Evolutionary conservation across 1,140 invertebrate genomes (phyloP).

Genomic region (Rhopalosiphum padi): DNA sequence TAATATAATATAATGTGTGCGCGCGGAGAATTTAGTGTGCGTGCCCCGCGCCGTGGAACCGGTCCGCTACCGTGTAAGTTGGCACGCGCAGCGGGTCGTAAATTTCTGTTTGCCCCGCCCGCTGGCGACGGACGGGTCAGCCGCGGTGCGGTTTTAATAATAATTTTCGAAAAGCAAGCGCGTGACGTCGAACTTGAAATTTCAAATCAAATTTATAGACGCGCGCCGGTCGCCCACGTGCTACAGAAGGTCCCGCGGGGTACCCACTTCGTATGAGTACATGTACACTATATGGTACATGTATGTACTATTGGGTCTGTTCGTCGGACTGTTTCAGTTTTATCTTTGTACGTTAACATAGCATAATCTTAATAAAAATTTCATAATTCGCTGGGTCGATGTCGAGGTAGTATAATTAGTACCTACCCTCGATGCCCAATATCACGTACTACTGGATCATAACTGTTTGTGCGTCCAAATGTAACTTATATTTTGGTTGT

Average conservation of each 20-base stretch:
- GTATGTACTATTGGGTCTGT: neutral
- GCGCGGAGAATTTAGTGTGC: constrained; percentile 10
- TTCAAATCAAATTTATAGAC: constrained; percentile 7
- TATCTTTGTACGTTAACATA: too few relatives aligned
- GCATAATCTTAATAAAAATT: too few relatives aligned
- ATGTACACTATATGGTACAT: too few relatives aligned
- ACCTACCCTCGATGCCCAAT: neutral
- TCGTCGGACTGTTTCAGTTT: too few relatives aligned
- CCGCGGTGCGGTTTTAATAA: neutral
- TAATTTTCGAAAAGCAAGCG: constrained; percentile 25
- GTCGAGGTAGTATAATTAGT: too few relatives aligned
- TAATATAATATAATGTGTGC: neutral
- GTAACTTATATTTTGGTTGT: neutral
- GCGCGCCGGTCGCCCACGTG: neutral
- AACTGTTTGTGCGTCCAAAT: neutral
- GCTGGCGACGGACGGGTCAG: neutral
- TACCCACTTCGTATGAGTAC: neutral
- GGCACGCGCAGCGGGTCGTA: constrained; percentile 55
- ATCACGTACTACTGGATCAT: neutral
- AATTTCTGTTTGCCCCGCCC: constrained; percentile 11
- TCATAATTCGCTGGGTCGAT: neutral
- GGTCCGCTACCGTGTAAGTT: constrained; percentile 57
- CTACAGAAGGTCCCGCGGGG: neutral
- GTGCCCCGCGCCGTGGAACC: constrained; percentile 25
- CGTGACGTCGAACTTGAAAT: constrained; percentile 24